These are phyloP conservation scores for Stenichneumon culpator DNA, from an alignment of 2,888 invertebrate species.

Conservation along the genomic window DNA sequence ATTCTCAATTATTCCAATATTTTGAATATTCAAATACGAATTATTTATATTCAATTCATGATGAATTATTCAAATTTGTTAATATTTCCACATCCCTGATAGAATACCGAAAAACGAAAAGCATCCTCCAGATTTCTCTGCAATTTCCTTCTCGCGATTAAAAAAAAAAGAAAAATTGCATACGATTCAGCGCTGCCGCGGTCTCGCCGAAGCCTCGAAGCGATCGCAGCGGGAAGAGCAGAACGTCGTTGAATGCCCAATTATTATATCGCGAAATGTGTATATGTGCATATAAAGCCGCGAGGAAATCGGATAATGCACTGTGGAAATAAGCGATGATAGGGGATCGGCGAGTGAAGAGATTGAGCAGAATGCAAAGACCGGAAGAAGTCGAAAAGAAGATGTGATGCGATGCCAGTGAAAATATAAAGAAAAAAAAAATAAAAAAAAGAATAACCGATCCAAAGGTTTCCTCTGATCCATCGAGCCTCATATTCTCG, in stretches of 20 bases:
- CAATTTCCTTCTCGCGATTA: slow-evolving; percentile 52
- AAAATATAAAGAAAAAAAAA: neutral
- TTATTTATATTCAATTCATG: too few species aligned
- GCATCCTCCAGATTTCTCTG: slow-evolving; percentile 72
- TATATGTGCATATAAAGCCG: neutral
- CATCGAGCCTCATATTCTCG: neutral
- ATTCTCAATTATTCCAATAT: too few species aligned
- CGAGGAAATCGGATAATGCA: slow-evolving; percentile 82
- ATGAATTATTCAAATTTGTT: too few species aligned
- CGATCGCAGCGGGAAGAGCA: neutral
- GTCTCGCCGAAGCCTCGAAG: slow-evolving; percentile 13
- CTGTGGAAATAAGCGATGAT: slow-evolving; percentile 50
- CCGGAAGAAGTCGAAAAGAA: slow-evolving; percentile 56
- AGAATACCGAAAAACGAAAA: slow-evolving; percentile 26
- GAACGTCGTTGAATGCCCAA: slow-evolving; percentile 79
- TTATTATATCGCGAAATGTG: slow-evolving; percentile 80
- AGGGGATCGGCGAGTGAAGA: slow-evolving; percentile 46
- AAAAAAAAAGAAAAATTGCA: slow-evolving; percentile 14
- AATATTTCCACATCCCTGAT: too few species aligned
- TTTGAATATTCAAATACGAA: too few species aligned
- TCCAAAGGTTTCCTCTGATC: slow-evolving; percentile 24
- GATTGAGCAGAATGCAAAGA: slow-evolving; percentile 52
- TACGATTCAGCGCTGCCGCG: slow-evolving; percentile 73
- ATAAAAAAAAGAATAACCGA: neutral
- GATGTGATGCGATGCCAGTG: slow-evolving; percentile 25